Conservation (phyloP, 2,797 vertebrate genomes). For the Hoplostethus atlanticus region DNA sequence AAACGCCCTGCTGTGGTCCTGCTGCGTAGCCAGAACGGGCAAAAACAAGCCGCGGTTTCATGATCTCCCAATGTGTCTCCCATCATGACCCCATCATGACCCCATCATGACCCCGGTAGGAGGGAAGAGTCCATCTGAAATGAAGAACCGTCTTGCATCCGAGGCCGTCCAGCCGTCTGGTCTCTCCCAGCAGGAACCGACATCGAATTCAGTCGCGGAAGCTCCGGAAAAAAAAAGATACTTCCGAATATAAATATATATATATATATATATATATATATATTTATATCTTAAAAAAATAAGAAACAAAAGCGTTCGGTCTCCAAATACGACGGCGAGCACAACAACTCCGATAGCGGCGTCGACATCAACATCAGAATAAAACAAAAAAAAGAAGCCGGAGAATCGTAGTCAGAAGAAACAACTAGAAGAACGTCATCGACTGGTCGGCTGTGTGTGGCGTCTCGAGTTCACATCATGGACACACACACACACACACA, state of each 20-base stretch:
- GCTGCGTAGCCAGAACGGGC: conserved; percentile 9
- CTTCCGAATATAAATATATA: conserved; percentile 46
- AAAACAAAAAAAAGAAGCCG: conserved; percentile 51
- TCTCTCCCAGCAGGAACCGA: not conserved
- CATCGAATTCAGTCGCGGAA: conserved; percentile 64
- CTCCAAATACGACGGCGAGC: conserved; percentile 70
- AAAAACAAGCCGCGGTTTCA: conserved; percentile 5
- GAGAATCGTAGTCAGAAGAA: conserved; percentile 29
- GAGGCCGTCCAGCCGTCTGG: conserved; percentile 5
- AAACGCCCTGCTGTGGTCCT: conserved; percentile 40
- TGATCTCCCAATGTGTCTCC: conserved; percentile 26
- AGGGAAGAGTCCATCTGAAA: conserved; percentile 32
- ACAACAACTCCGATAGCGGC: conserved; percentile 75
- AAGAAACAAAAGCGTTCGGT: conserved; percentile 81
- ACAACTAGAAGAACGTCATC: conserved; percentile 68
- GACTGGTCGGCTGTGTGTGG: conserved; percentile 79
- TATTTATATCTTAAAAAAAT: conserved; percentile 55
- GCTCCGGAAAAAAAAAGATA: conserved; percentile 60
- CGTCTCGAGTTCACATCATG: conserved; percentile 88
- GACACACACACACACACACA: conserved; percentile 69
- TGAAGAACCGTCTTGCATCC: not conserved
- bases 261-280: conserved; percentile 33
- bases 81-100: conserved; percentile 8
- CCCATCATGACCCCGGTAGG: conserved; percentile 6
- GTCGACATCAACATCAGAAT: conserved; percentile 69